Conservation (phyloP, 2,888 invertebrate genomes). For the Oeneis ivallda region DNA sequence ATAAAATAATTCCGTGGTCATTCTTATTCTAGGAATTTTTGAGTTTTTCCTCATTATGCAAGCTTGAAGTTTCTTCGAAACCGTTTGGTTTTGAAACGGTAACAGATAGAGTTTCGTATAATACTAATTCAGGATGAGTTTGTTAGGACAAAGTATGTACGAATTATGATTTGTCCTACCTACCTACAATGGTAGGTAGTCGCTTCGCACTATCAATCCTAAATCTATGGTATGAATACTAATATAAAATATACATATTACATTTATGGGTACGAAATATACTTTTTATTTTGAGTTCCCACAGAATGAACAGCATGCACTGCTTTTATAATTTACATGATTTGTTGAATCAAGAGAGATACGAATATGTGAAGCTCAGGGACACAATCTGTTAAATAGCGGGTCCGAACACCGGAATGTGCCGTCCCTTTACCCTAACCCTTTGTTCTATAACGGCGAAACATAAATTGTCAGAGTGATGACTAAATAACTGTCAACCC, state of each 20-base stretch:
- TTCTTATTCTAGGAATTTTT: no score
- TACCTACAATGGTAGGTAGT: no score
- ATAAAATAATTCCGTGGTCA: no score
- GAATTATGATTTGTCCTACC: no score
- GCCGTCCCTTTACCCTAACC: background rate
- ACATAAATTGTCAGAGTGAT: background rate
- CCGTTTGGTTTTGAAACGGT: no score
- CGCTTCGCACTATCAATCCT: no score
- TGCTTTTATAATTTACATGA: background rate
- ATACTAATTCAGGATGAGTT: background rate
- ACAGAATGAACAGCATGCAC: background rate
- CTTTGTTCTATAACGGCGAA: conserved; percentile 1
- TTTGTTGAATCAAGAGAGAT: conserved; percentile 6
- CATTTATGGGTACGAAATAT: background rate
- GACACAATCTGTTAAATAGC: conserved; percentile 12
- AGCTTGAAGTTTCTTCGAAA: no score
- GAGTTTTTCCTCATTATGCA: no score
- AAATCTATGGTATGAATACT: no score
- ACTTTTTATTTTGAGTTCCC: background rate
- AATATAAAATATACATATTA: background rate
- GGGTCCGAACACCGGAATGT: conserved; percentile 10
- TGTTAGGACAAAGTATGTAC: background rate
- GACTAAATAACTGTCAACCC: conserved; percentile 7
- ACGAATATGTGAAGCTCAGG: background rate
- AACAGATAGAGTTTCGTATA: background rate